Evolutionary conservation across 2,113 vertebrate species (phyloP), one percentile per base, ranked within the genome.

Genomic region (Perccottus glenii): DNA sequence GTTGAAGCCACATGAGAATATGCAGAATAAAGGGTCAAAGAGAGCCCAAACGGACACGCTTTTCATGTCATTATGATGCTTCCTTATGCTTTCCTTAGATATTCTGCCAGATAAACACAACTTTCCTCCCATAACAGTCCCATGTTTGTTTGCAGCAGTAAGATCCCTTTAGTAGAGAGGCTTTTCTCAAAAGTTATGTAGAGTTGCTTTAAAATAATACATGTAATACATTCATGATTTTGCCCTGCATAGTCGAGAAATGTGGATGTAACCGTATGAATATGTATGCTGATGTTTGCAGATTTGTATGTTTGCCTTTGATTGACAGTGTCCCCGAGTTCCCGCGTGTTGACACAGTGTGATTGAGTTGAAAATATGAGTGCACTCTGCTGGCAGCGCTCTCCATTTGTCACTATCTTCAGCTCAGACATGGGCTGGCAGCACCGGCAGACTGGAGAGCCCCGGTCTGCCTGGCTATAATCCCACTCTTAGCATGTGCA

Each of bases 401-500:
- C 81, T 67, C 72, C 82, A 84, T 89, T 91, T 86, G 69, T 90
- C 91, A 87, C 86, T 70, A 77, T 78, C 77, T 80, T 35, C 74
- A 60, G 81, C 85, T 70, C 75, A 49, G 78, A 92, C 86, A 78
- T 87, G 38, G 50, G 45, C 57, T 64, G 46, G 27, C 81, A 56
- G 36, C 64, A 78, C 83, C 82, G 57, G 84, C 81, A 74, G 85
- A 62, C 85, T 75, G 51, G 75, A 90, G 83, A 81, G 84, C 70
- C 63, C 89, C 77, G 81, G 86, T 89, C 93, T 92, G 89, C 90
- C 80, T 44, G 0, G 15, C 79, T 42, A 75, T 96, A 94, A 96
- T 94, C 92, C 89, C 49, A 0, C 81, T 89, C 87, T 94, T 93
- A 92, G 91, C 82, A 97, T 95, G 94, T 91, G 77, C 57, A 68